phyloP scores from a whole-genome alignment of 2,113 vertebrate species.

The Trematomus loennbergii region DNA sequence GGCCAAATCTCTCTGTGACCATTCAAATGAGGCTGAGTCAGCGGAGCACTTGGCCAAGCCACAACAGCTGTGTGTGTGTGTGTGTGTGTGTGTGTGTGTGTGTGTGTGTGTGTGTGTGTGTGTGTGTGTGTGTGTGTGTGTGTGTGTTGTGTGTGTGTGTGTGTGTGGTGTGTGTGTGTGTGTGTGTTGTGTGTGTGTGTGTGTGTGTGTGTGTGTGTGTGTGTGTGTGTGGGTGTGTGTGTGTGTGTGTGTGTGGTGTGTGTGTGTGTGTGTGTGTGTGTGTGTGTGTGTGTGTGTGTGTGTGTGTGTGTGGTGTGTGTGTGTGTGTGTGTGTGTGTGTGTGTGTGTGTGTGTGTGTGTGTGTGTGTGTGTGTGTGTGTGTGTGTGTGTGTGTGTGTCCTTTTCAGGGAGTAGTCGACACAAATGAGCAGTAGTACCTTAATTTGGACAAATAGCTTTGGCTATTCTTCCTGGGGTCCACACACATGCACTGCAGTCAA shows the following conservation, averaged over 20 bases:
- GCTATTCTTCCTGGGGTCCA: too few species aligned
- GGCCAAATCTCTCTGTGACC: conserved; percentile 67
- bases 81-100: conserved; percentile 14
- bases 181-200: conserved; percentile 11
- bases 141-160: conserved; percentile 11
- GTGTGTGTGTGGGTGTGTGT: conserved; percentile 13
- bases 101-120: conserved; percentile 14
- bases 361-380: conserved; percentile 11
- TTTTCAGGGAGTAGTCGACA: conserved; percentile 9
- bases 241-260: conserved; percentile 17
- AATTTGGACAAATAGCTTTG: too few species aligned
- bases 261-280: conserved; percentile 14
- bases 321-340: conserved; percentile 15
- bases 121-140: conserved; percentile 14
- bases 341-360: conserved; percentile 14
- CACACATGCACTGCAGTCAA: too few species aligned
- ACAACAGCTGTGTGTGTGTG: conserved; percentile 53
- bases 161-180: conserved; percentile 18
- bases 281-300: conserved; percentile 12
- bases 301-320: conserved; percentile 4
- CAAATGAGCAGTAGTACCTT: too few species aligned
- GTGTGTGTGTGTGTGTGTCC: conserved; percentile 15
- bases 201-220: conserved; percentile 14
- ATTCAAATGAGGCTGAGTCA: conserved; percentile 77
- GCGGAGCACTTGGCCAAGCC: conserved; percentile 57